Percentiles rank a stretch among this genome's conserved stretches.
Conservation (phyloP, 1,140 invertebrate species). For the Micrasema minimum region DNA sequence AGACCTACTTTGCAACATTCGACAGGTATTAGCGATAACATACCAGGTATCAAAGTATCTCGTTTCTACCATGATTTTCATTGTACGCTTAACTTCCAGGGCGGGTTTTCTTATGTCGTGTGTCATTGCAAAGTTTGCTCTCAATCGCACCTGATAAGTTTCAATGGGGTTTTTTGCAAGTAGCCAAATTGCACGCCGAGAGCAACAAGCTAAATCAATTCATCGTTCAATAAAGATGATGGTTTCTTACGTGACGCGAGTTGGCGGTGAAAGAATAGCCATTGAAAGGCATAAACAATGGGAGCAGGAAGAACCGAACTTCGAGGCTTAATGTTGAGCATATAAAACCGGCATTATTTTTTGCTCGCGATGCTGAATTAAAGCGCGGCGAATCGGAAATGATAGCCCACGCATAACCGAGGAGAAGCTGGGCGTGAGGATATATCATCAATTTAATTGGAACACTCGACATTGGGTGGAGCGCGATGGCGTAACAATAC, state of each 20-base stretch:
- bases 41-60: background rate
- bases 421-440: background rate
- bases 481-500: constrained; percentile 8
- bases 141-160: too few relatives aligned
- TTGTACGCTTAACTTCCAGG: background rate
- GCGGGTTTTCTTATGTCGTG: background rate
- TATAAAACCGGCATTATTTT: too few relatives aligned
- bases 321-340: background rate
- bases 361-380: background rate
- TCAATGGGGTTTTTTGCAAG: constrained; percentile 10
- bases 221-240: background rate
- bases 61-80: constrained; percentile 1
- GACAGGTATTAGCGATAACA: too few relatives aligned
- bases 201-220: background rate
- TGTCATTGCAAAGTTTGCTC: background rate
- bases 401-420: background rate
- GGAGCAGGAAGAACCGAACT: background rate
- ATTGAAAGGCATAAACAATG: background rate
- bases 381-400: constrained; percentile 17
- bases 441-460: background rate
- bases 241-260: constrained; percentile 3
- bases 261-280: background rate
- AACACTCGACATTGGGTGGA: background rate
- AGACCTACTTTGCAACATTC: too few relatives aligned
- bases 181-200: constrained; percentile 2